A percentile compares a stretch with the other conserved stretches of the same genome.
phyloP scores from a whole-genome alignment of 1,140 invertebrate genomes.

The Paraescarpia echinospica region DNA sequence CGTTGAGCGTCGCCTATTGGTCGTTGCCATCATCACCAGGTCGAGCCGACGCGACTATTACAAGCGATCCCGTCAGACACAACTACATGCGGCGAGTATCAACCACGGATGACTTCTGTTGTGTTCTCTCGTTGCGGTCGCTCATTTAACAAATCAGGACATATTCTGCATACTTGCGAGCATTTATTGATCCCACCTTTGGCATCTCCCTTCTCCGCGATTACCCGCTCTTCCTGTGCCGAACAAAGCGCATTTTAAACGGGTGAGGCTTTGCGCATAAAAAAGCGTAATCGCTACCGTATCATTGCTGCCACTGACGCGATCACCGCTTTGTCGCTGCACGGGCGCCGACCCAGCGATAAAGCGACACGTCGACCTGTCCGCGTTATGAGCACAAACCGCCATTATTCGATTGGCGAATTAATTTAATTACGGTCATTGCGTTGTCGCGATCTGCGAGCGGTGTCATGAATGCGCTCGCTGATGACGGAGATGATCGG shows the following conservation, averaged over 20 bases:
- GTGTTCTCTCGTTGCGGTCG: not conserved
- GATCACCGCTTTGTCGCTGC: not conserved
- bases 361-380: not conserved
- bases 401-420: conserved; percentile 4
- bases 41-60: too few species aligned
- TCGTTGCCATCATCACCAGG: not conserved
- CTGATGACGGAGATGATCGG: not conserved
- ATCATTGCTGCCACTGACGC: not conserved
- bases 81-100: not conserved
- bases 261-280: not conserved
- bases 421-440: conserved; percentile 6
- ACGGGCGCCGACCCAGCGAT: not conserved
- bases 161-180: not conserved
- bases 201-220: not conserved
- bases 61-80: not conserved
- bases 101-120: not conserved
- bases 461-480: not conserved
- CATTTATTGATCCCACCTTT: not conserved
- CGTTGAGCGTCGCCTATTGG: not conserved
- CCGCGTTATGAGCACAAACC: not conserved
- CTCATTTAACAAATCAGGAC: not conserved
- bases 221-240: not conserved
- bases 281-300: not conserved
- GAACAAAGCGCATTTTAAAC: not conserved
- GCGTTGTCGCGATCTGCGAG: not conserved